phyloP scores from a whole-genome alignment of 1,140 invertebrate genomes.

The Diachasmimorpha longicaudata region DNA sequence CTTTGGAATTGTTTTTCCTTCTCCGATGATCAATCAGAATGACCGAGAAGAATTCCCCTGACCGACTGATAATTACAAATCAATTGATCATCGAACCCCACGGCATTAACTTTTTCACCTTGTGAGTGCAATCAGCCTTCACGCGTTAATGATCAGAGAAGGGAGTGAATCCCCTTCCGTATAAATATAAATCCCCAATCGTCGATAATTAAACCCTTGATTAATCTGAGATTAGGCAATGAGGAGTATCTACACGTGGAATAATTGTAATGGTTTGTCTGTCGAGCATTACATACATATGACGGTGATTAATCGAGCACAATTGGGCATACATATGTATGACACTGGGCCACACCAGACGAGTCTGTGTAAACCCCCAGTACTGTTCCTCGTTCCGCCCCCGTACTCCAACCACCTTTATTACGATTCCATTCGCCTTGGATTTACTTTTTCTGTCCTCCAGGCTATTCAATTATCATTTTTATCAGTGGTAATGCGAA shows the following conservation, averaged over 20 bases:
- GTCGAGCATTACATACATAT: slow-evolving; percentile 47
- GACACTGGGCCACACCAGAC: slow-evolving; percentile 34
- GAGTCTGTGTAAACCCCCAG: not conserved
- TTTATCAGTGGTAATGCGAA: not conserved
- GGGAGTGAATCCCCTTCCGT: not conserved
- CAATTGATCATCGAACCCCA: not conserved
- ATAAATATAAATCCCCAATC: not conserved
- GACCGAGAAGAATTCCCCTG: not conserved
- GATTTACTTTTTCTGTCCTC: not conserved
- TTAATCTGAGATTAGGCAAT: slow-evolving; percentile 50
- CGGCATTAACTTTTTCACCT: not conserved
- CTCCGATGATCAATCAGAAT: not conserved
- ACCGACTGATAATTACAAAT: not conserved
- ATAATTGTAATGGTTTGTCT: slow-evolving; percentile 50
- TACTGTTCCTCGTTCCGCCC: not conserved
- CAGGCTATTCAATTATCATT: not conserved
- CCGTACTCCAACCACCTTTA: not conserved
- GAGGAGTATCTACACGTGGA: slow-evolving; percentile 41
- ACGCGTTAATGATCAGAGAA: not conserved
- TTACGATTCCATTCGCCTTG: not conserved
- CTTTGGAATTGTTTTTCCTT: not conserved
- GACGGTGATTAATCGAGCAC: slow-evolving; percentile 52
- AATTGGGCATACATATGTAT: slow-evolving; percentile 49
- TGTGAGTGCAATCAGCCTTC: not conserved
- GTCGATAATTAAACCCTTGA: slow-evolving; percentile 48